These are phyloP conservation scores for Heteropelma amictum DNA, from an alignment of 2,888 invertebrate species.

Conservation along the genomic window DNA sequence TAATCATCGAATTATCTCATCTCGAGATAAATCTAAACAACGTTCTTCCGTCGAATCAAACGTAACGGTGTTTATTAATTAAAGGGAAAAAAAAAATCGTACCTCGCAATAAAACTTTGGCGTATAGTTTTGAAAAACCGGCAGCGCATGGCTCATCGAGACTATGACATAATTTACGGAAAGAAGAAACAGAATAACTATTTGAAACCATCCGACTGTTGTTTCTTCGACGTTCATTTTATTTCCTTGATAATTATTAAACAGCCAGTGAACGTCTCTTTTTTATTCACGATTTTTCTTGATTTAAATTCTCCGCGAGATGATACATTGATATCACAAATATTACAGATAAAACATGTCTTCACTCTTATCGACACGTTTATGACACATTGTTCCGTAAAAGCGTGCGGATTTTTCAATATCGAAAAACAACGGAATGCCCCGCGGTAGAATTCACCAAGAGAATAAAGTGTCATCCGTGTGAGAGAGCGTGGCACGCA, in stretches of 20 bases:
- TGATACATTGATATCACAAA: neutral
- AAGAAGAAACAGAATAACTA: conserved; percentile 71
- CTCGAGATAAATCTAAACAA: too few relatives aligned
- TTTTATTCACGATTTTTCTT: neutral
- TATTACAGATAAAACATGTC: neutral
- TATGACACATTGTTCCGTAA: neutral
- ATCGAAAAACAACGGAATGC: neutral
- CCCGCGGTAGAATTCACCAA: conserved; percentile 21
- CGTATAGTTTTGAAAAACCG: conserved; percentile 75
- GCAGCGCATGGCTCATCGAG: conserved; percentile 76
- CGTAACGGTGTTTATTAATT: neutral
- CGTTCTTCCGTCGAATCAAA: too few relatives aligned
- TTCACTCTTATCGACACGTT: neutral
- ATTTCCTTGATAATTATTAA: neutral
- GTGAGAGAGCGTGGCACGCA: conserved; percentile 66
- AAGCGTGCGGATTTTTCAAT: neutral
- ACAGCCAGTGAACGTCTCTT: neutral
- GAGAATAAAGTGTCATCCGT: conserved; percentile 63
- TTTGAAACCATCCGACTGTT: conserved; percentile 73
- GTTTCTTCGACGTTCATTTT: conserved; percentile 70
- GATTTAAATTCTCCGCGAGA: neutral
- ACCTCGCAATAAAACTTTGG: conserved; percentile 76
- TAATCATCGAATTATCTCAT: too few relatives aligned
- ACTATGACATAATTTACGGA: conserved; percentile 75
- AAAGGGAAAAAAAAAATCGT: conserved; percentile 45